A percentile compares a stretch with the other conserved stretches of the same genome.
Evolutionary conservation across 1,140 invertebrate species (phyloP).

Genomic region (Tetramorium alpestre): DNA sequence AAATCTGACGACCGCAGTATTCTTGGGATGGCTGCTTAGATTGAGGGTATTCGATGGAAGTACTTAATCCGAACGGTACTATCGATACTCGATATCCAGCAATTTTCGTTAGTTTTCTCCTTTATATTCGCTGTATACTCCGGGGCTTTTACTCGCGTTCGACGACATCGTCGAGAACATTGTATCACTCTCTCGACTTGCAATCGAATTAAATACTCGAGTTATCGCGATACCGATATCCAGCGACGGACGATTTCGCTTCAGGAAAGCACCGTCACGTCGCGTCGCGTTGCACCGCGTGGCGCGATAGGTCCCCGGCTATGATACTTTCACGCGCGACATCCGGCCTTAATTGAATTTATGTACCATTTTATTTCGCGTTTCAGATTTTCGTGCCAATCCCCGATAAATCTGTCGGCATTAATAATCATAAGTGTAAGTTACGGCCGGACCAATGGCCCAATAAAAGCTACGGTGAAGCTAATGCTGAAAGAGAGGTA

Average conservation of each 20-base stretch:
- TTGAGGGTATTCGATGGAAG: not conserved
- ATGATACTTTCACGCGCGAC: slow-evolving; percentile 48
- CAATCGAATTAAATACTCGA: slow-evolving; percentile 44
- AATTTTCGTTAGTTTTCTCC: slow-evolving; percentile 16
- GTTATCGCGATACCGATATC: slow-evolving; percentile 45
- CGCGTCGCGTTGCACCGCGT: not conserved
- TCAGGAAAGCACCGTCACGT: slow-evolving; percentile 4
- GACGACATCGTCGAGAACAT: slow-evolving; percentile 10
- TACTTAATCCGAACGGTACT: not conserved
- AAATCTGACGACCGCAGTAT: not conserved
- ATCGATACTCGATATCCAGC: not conserved
- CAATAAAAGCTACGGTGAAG: slow-evolving; percentile 81
- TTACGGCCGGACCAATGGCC: slow-evolving; percentile 77
- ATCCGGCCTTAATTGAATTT: slow-evolving; percentile 75
- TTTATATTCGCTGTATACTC: not conserved
- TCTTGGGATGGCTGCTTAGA: not conserved
- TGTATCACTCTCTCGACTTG: slow-evolving; percentile 38
- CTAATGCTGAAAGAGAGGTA: slow-evolving; percentile 72
- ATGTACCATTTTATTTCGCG: slow-evolving; percentile 77
- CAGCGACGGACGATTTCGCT: slow-evolving; percentile 14
- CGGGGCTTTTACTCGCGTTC: not conserved
- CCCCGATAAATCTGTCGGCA: slow-evolving; percentile 83
- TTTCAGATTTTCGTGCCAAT: slow-evolving; percentile 78
- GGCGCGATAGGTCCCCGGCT: slow-evolving; percentile 4
- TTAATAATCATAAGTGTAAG: slow-evolving; percentile 84